Evolutionary conservation across 2,888 invertebrate species (phyloP).

Genomic region (Zhuqinia jingwanae): DNA sequence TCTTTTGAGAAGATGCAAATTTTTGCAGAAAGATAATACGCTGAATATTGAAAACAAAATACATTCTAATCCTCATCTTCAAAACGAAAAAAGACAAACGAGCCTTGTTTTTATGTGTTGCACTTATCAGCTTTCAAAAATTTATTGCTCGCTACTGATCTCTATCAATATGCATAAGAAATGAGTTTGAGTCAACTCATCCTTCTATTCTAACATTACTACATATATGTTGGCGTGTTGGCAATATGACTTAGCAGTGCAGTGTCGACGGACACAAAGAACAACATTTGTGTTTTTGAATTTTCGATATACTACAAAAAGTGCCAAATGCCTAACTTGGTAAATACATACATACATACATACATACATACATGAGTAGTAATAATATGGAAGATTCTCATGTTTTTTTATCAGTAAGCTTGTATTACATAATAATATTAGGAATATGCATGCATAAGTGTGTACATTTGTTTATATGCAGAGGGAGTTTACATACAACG

Average conservation of each 20-base stretch:
- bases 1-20: neutral
- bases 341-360: too few relatives aligned
- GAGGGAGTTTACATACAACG: too few relatives aligned
- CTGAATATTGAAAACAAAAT: neutral
- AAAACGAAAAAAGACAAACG: neutral
- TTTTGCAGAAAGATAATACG: neutral
- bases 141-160: slow-evolving; percentile 17
- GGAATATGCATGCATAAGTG: too few relatives aligned
- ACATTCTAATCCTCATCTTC: slow-evolving; percentile 21
- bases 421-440: slow-evolving; percentile 14
- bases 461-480: neutral
- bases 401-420: neutral
- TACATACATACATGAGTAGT: neutral
- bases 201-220: neutral
- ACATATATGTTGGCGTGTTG: neutral
- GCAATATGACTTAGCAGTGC: neutral
- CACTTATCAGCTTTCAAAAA: slow-evolving; percentile 15
- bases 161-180: neutral
- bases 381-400: neutral
- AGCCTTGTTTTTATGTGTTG: neutral
- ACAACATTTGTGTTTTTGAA: too few relatives aligned
- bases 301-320: too few relatives aligned
- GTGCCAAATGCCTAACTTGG: too few relatives aligned
- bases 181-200: neutral
- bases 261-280: neutral